Base-by-base conservation (phyloP, 2,888 invertebrate genomes). In the Luffia ferchaultella region DNA sequence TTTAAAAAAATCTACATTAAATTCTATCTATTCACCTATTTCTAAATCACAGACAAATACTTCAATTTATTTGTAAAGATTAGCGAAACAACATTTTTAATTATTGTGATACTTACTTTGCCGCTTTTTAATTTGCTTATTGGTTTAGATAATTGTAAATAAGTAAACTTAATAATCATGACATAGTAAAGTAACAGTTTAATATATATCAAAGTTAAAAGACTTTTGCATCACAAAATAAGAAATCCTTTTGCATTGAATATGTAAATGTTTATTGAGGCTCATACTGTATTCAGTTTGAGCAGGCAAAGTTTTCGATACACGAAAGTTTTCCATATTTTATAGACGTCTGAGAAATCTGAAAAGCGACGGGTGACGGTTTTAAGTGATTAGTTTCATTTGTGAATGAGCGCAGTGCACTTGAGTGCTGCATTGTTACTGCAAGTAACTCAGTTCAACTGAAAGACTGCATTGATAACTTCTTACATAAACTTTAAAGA, bases 351-450 rank as follows among this genome's bases (percentile, higher is more conserved):
- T 46, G 18, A 48, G 18, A 15, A 18, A 41, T 17, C 18, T 17
- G 18, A 9, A 41, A 18, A 18, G 40, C 18, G 30, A 18, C 16
- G 20, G n/a, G 48, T 15, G 17, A 2, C 42, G 9, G 30, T 40
- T 42, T 48, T 53, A 53, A 53, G 52, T 53, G 52, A 53, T 53
- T 53, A 50, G 52, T 53, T 50, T 50, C 48, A 53, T 53, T 53
- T 50, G 52, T 19, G 20, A 42, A n/a, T 17, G 46, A 52, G 52
- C 52, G 48, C 50, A 53, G 41, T 49, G 43, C 43, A 2, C 30
- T 30, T 12, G 30, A 30, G 30, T 7, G 30, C 30, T 30, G 30
- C 30, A 30, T 30, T 30, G 30, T 30, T 30, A 30, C n/a, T n/a
- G 30, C 30, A 12, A 30, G 30, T 30, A 12, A n/a, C n/a, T n/a